A percentile compares a stretch with the other conserved stretches of the same genome.
These are phyloP conservation scores for Chrysopilus asiliformis DNA, from an alignment of 2,888 invertebrate species.

Conservation along the genomic window DNA sequence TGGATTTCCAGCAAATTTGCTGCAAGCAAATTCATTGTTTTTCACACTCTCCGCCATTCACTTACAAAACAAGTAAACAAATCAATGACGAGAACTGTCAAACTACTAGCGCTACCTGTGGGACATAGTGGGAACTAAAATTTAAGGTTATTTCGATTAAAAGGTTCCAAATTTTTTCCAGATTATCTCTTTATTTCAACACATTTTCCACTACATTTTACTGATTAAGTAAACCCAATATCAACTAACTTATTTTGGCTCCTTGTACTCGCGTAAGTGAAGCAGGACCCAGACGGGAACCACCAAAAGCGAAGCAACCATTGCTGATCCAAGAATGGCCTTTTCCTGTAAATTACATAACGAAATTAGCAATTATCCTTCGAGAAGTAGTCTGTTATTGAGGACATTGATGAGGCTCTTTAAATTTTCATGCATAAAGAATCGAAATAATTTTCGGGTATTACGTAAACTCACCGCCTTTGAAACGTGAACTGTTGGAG, in stretches of 20 bases:
- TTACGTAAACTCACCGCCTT: conserved; percentile 7
- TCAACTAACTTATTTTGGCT: neutral
- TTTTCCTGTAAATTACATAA: neutral
- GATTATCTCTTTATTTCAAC: too few species aligned
- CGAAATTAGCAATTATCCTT: neutral
- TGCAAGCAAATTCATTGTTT: too few species aligned
- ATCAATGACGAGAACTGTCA: too few species aligned
- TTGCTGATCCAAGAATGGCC: neutral
- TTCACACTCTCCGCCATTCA: too few species aligned
- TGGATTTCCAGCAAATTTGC: too few species aligned
- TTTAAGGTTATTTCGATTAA: too few species aligned
- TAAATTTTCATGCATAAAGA: neutral
- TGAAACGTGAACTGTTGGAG: conserved; percentile 6
- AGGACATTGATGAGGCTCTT: neutral
- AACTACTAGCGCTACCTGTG: too few species aligned
- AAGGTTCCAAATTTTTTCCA: too few species aligned
- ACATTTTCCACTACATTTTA: too few species aligned
- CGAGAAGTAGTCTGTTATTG: neutral
- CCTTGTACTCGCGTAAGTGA: neutral
- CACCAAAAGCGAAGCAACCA: neutral
- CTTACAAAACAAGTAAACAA: too few species aligned
- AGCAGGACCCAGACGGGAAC: neutral
- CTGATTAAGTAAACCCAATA: neutral
- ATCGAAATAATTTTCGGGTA: too few species aligned
- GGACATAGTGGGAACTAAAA: too few species aligned